Base-by-base conservation (phyloP, 37 sponge, comb jelly and placozoan species). In the Beroe ovata region DNA sequence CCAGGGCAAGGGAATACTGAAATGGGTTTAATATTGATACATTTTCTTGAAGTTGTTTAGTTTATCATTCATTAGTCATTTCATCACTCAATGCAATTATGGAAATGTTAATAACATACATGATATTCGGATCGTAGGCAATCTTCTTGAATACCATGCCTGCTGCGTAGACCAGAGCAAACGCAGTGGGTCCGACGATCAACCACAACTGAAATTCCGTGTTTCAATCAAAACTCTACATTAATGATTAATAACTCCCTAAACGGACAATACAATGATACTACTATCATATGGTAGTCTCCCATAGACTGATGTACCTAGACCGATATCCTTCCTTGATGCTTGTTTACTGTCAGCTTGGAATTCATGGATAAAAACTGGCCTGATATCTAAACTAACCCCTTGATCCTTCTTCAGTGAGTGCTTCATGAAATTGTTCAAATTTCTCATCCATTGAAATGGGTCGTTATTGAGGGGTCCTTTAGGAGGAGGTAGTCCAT, bases 371-470 rank as follows among this genome's bases (percentile, higher is more conserved):
- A n/a, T n/a, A n/a, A n/a, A n/a, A n/a, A n/a, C n/a, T n/a, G n/a
- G n/a, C n/a, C n/a, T n/a, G n/a, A n/a, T n/a, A n/a, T n/a, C 71
- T n/a, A 25, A 26, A 42, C 41, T 21, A n/a, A 77, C 41, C 84
- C 84, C 84, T 77, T 77, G 26, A 23, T 77, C 84, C 36, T 77
- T 30, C 84, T 77, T 77, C 21, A 77, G 84, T 23, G 84, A 42
- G 23, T 77, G 28, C 33, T 77, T 77, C 19, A 36, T 42, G 84
- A 77, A 77, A n/a, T 54, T 42, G 29, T 4, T 42, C 36, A 77
- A 35, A 36, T 54, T 36, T 25, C 3, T 77, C 47, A 40, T 77
- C 84, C 84, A 77, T 23, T 40, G 41, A 11, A 42, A 36, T 32
- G 84, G 84, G 25, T 77, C 54, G 20, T 11, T 77, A 42, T 77